Base-by-base conservation (phyloP, 2,113 vertebrate genomes). In the Dromaius novaehollandiae region DNA sequence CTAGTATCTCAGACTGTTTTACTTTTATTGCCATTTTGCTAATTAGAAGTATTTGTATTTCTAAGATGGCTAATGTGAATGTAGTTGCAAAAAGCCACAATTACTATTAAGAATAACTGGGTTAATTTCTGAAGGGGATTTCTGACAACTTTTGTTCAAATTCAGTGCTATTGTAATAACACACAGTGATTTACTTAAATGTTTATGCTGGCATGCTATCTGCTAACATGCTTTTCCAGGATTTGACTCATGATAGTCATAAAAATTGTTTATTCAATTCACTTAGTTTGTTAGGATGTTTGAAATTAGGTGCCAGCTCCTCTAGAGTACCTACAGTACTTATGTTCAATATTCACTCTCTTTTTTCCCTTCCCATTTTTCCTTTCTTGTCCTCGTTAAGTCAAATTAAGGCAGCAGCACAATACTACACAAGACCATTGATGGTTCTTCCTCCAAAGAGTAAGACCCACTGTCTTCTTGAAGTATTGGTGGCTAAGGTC, bases 81-180 rank as follows among this genome's bases (percentile, higher is more conserved):
- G 76, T 60, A 68, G 64, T 75, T 90, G 30, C 34, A 91, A 90
- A 96, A 93, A 81, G 36, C 68, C 55, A 7, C 89, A 88, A 91
- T 7, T 88, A 65, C 76, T 88, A 53, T 75, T 73, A 90, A 83
- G 64, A 89, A 60, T n/a, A 89, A 80, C n/a, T 24, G n/a, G 46
- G 68, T 78, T 93, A 71, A 97, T 78, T 96, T 93, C 79, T 88
- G 38, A 95, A 88, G 88, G 40, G 51, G 71, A 68, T 96, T 90
- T 93, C 76, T 95, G 84, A 93, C 40, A 94, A 71, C 50, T 89
- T 86, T 34, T 79, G 44, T 89, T 85, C 58, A 91, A 80, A 82
- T 91, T 51, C 28, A 75, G 2, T 56, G 46, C 28, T 93, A 61
- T 38, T 85, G 36, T 58, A 93, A 61, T 65, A 96, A 95, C 26